Percentiles rank a stretch among this genome's conserved stretches.
phyloP scores from a whole-genome alignment of 2,113 vertebrate species.

The Nothoprocta perdicaria region DNA sequence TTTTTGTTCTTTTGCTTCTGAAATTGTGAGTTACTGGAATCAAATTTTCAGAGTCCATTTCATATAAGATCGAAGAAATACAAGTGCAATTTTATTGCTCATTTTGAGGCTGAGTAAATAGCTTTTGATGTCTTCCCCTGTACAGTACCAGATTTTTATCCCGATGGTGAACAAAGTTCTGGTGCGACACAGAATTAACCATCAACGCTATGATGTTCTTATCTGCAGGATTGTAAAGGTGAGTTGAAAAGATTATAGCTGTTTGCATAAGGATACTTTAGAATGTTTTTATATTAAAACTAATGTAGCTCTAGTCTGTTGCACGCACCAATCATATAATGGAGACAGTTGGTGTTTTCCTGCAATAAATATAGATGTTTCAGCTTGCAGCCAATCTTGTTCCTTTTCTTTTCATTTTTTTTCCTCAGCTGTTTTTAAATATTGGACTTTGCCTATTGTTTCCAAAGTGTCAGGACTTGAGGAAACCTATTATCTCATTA shows the following conservation, averaged over 20 bases:
- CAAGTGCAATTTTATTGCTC: background rate
- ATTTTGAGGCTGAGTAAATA: background rate
- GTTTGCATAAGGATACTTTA: background rate
- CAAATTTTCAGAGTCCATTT: background rate
- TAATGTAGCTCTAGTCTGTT: background rate
- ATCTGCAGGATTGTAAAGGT: conserved; percentile 98
- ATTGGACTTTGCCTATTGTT: background rate
- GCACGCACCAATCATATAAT: background rate
- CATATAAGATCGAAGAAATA: background rate
- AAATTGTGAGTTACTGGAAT: background rate
- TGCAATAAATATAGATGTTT: background rate
- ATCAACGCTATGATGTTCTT: conserved; percentile 96
- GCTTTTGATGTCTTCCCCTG: conserved; percentile 14
- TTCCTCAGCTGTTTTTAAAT: background rate
- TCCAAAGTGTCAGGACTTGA: background rate
- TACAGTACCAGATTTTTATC: conserved; percentile 98
- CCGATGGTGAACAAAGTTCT: conserved; percentile 99
- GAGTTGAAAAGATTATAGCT: background rate
- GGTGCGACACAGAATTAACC: conserved; percentile 93
- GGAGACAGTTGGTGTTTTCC: background rate
- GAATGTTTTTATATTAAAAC: background rate
- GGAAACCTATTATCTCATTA: background rate
- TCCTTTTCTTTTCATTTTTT: background rate
- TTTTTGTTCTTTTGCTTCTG: background rate
- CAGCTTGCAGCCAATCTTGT: background rate